Evolutionary conservation across 1,140 invertebrate genomes (phyloP).

Genomic region (Nymphalis io): DNA sequence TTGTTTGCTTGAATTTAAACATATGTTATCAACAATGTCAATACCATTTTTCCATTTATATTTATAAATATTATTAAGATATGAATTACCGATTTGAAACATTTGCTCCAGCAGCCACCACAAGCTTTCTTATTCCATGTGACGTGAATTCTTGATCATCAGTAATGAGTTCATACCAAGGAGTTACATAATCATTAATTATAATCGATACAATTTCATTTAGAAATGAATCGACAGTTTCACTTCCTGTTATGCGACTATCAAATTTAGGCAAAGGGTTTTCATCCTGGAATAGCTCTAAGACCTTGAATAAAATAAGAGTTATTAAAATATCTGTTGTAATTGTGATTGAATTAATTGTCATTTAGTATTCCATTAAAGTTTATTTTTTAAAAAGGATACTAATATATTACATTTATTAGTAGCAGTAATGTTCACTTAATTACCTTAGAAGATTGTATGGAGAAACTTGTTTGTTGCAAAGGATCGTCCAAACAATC

Average conservation of each 20-base stretch:
- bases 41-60: constrained; percentile 13
- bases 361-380: no score
- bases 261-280: constrained; percentile 62
- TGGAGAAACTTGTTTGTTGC: constrained; percentile 66
- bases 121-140: constrained; percentile 80
- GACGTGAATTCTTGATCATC: constrained; percentile 82
- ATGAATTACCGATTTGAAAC: constrained; percentile 80
- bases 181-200: constrained; percentile 89
- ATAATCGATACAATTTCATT: constrained; percentile 86
- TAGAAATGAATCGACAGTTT: constrained; percentile 74
- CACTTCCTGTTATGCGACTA: constrained; percentile 72
- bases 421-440: no score
- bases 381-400: no score
- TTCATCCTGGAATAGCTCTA: constrained; percentile 61
- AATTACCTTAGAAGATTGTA: constrained; percentile 65
- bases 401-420: no score
- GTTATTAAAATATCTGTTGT: no score
- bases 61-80: not conserved
- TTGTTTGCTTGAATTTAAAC: constrained; percentile 10
- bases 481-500: constrained; percentile 70
- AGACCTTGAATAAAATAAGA: constrained; percentile 48
- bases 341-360: no score
- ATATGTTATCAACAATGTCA: constrained; percentile 26
- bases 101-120: constrained; percentile 82
- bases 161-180: constrained; percentile 87